Evolutionary conservation across 2,888 invertebrate genomes (phyloP), one percentile per base, ranked within the genome.

Genomic region (Oligia strigilis): DNA sequence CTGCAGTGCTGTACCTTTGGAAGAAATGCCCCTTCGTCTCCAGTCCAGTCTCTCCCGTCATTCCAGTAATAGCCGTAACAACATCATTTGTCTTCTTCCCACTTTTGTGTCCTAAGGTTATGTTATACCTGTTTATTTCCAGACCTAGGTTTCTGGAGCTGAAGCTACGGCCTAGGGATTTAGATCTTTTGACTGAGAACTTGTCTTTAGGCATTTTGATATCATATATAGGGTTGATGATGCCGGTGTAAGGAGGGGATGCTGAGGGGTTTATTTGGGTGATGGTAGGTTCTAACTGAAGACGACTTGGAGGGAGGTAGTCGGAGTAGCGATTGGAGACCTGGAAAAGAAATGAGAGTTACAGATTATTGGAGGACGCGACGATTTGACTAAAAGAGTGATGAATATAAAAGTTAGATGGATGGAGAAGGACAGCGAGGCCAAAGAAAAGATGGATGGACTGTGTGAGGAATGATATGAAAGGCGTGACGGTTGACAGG

Each of bases 141-240:
- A 95, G 46, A 3, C 93, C 94, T 64, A 93, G 49, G 64, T 90
- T 93, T 69, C 91, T 94, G 1, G 94, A 90, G 78, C 94, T 96
- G 40, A 95, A 95, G 74, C 94, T 96, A 0, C 96, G 88, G 0
- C 96, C 95, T 49, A 97, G 71, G 0, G 96, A 96, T 77, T 96
- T 96, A 1, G 97, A 95, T 55, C 97, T 85, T 83, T 97, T 97
- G 4, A 96, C 96, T 0, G 86, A 86, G 86, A 97, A 96, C 82
- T 94, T 95, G 88, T 97, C 95, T 86, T 91, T 93, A 0, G 96
- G 95, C 43, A 97, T 91, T 84, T 96, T 97, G 9, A 95, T 93
- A 83, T 96, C 96, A 91, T 96, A 96, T 29, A 96, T 91, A 0
- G 97, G 97, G 88, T 96, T 97, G 62, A 96, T 95, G 23, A 97